Conservation (phyloP, 2,797 vertebrate genomes). For the Cuniculus paca region DNA sequence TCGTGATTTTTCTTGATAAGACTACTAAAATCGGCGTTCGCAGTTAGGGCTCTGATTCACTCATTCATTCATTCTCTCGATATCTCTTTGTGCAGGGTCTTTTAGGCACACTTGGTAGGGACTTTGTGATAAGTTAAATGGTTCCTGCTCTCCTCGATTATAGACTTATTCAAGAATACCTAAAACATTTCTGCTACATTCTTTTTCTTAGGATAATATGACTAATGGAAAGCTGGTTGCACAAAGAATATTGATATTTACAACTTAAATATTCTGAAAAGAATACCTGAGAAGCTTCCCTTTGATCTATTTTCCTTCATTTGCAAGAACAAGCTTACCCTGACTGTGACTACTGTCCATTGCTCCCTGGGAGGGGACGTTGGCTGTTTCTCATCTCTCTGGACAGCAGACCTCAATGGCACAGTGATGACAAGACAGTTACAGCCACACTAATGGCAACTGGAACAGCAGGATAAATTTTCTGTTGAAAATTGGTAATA, state of each 20-base stretch:
- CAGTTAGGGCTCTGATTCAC: background rate
- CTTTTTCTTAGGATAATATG: background rate
- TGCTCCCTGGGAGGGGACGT: background rate
- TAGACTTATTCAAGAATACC: background rate
- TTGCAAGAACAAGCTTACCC: background rate
- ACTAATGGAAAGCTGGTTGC: background rate
- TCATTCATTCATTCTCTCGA: background rate
- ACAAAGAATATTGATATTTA: background rate
- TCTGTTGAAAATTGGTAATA: background rate
- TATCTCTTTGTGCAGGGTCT: background rate
- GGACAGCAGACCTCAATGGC: background rate
- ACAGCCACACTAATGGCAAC: too few species aligned
- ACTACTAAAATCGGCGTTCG: background rate
- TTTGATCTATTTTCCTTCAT: background rate
- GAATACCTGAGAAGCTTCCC: background rate
- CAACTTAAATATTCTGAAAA: conserved; percentile 16
- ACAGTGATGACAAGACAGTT: background rate
- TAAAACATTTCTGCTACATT: background rate
- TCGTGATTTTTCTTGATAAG: background rate
- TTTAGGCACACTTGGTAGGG: background rate
- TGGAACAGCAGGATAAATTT: background rate
- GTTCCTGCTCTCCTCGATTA: background rate
- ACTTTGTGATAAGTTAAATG: background rate
- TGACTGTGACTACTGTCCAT: background rate
- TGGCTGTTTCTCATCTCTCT: background rate